A percentile compares a stretch with the other conserved stretches of the same genome.
phyloP scores from a whole-genome alignment of 1,140 invertebrate species.

The Capitella teleta region DNA sequence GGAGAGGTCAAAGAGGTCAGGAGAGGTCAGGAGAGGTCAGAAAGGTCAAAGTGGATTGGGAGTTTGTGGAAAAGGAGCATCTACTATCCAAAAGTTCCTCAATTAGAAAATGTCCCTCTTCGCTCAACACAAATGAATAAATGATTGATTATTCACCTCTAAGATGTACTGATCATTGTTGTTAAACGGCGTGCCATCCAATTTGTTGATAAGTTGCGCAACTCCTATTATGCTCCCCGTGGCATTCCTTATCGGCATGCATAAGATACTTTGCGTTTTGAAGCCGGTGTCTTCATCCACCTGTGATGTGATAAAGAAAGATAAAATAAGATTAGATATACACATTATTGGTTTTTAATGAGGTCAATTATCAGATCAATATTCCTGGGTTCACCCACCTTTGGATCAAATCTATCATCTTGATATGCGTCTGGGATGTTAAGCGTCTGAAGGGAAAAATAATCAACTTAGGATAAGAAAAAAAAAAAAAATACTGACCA shows the following conservation, averaged over 20 bases:
- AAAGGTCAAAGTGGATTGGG: no score
- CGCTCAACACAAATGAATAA: no score
- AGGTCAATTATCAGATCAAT: background rate
- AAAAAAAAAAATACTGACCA: constrained; percentile 37
- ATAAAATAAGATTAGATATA: background rate
- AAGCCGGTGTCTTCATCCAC: constrained; percentile 83
- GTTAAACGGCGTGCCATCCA: constrained; percentile 75
- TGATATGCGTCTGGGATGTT: constrained; percentile 92
- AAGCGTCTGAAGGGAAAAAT: constrained; percentile 50
- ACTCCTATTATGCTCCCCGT: constrained; percentile 68
- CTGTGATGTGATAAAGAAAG: no score
- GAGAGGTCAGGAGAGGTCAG: no score
- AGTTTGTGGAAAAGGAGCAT: no score
- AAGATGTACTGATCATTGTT: constrained; percentile 68
- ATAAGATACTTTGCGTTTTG: constrained; percentile 76
- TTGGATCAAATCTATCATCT: constrained; percentile 49
- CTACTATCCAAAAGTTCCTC: no score
- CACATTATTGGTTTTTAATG: background rate
- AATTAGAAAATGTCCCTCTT: no score
- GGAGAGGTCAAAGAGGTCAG: no score
- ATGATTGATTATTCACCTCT: constrained; percentile 20
- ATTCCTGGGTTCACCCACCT: constrained; percentile 28
- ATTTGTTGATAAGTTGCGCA: constrained; percentile 87
- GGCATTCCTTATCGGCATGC: constrained; percentile 90
- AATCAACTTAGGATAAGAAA: constrained; percentile 3